Base-by-base conservation (phyloP, 2,797 vertebrate species). In the Otus scops region DNA sequence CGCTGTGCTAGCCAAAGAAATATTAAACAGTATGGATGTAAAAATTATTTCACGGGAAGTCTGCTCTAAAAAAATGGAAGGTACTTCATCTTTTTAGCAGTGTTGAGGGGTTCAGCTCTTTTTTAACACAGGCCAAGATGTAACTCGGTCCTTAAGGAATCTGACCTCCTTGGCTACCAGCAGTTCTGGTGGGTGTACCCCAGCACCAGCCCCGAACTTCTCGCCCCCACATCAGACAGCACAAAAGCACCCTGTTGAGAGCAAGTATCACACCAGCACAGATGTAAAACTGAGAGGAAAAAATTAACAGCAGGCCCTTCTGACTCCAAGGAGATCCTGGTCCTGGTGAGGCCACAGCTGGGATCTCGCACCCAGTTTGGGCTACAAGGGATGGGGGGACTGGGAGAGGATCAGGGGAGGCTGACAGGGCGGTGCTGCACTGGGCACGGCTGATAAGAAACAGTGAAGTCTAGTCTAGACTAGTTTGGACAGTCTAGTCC, bases 1-100 rank as follows among this genome's bases (percentile, higher is more conserved):
- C 0, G 0, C 12, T 24, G 14, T 53, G 61, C 39, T 79, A 63
- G 92, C 92, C 94, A 95, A 82, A 85, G 74, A 34, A 93, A 89
- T 60, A 80, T 64, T 95, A 73, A 94, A 87, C 70, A 71, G 36
- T 23, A 54, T 83, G 73, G 85, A 94, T 86, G 76, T 48, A n/a
- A 95, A 91, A 89, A 87, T 45, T 6, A 68, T 85, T 85, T 79
- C 81, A 41, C 74, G 87, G 51, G 13, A 85, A 92, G 50, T 23
- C 81, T 87, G 61, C 53, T 89, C 28, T 67, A 27, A 50, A 75
- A 71, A 71, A 51, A 28, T 1, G 6, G 27, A 70, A 47, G 45
- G 50, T 43, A 53, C n/a, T 43, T 51, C 48, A 34, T 65, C 26
- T 39, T 53, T 85, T 45, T 16, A 79, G 47, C 59, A 73, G 56